Evolutionary conservation across 2,113 vertebrate species (phyloP).

Genomic region (Lepisosteus osseus): DNA sequence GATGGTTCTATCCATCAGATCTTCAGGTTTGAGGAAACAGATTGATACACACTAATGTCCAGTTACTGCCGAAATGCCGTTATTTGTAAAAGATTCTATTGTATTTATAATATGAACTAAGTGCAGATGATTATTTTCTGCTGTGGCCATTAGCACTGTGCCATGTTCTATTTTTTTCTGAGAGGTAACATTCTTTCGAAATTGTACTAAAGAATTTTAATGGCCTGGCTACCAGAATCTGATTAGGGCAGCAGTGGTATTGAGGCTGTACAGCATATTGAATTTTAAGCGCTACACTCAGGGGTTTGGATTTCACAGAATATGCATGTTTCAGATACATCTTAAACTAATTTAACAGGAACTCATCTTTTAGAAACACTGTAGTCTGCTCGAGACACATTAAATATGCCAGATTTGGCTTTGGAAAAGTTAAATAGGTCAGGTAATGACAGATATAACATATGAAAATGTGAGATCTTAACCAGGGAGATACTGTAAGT

Average conservation of each 20-base stretch:
- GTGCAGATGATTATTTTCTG: background rate
- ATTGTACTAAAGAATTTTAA: slow-evolving; percentile 78
- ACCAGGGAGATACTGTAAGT: too few relatives aligned
- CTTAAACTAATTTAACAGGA: slow-evolving; percentile 4
- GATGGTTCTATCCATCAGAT: too few relatives aligned
- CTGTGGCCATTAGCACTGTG: slow-evolving; percentile 39
- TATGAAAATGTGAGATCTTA: too few relatives aligned
- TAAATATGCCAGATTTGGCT: too few relatives aligned
- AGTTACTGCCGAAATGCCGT: too few relatives aligned
- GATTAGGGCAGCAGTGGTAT: slow-evolving; percentile 54
- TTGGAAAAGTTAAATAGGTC: too few relatives aligned
- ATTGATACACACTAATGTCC: too few relatives aligned
- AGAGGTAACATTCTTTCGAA: slow-evolving; percentile 68
- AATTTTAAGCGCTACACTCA: slow-evolving; percentile 31
- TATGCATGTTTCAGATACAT: background rate
- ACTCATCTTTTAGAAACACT: background rate
- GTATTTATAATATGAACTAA: slow-evolving; percentile 20
- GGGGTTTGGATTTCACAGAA: slow-evolving; percentile 48
- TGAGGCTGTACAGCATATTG: slow-evolving; percentile 31
- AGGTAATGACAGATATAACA: too few relatives aligned
- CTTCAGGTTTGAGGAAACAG: too few relatives aligned
- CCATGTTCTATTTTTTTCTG: slow-evolving; percentile 42
- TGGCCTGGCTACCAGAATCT: slow-evolving; percentile 66
- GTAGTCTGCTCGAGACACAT: too few relatives aligned
- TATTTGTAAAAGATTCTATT: slow-evolving; percentile 53